Percentiles rank a stretch among this genome's conserved stretches.
phyloP scores from a whole-genome alignment of 2,888 invertebrate genomes.

The Isotomurus palustris region DNA sequence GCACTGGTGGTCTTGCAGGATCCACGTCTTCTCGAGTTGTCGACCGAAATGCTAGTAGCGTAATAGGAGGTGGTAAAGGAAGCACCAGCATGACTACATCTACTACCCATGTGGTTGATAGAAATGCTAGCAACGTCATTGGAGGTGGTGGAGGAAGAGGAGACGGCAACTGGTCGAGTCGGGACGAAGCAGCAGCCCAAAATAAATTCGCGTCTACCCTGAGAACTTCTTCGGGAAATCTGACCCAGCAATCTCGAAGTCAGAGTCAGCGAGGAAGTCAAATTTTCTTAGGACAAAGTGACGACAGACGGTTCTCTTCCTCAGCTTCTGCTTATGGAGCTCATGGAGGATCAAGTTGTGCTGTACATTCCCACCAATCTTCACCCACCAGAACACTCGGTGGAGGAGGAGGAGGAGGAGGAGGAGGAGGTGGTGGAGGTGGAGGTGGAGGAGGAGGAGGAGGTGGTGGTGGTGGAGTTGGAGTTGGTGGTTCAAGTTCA shows the following conservation, averaged over 20 bases:
- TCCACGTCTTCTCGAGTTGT: neutral
- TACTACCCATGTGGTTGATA: constrained; percentile 9
- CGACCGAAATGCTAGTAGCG: neutral
- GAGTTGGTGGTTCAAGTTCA: too few relatives aligned
- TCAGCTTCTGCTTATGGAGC: constrained; percentile 20
- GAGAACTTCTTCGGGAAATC: constrained; percentile 13
- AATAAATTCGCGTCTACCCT: constrained; percentile 37
- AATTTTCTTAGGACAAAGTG: constrained; percentile 18
- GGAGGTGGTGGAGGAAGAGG: constrained; percentile 11
- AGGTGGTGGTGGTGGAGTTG: too few relatives aligned
- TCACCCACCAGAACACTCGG: neutral
- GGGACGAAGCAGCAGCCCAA: constrained; percentile 36
- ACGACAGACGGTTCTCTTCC: constrained; percentile 15
- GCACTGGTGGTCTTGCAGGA: neutral
- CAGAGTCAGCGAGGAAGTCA: constrained; percentile 22
- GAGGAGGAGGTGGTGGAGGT: neutral
- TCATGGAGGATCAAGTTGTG: constrained; percentile 5
- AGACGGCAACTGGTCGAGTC: constrained; percentile 26
- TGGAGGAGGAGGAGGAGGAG: neutral
- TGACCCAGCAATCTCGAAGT: constrained; percentile 9
- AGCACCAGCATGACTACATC: constrained; percentile 5
- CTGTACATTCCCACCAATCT: constrained; percentile 3
- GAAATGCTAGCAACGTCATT: constrained; percentile 18
- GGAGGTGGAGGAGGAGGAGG: neutral
- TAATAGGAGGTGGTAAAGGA: constrained; percentile 5